Base-by-base conservation (phyloP, 2,113 vertebrate species). In the Ramphastos sulfuratus region DNA sequence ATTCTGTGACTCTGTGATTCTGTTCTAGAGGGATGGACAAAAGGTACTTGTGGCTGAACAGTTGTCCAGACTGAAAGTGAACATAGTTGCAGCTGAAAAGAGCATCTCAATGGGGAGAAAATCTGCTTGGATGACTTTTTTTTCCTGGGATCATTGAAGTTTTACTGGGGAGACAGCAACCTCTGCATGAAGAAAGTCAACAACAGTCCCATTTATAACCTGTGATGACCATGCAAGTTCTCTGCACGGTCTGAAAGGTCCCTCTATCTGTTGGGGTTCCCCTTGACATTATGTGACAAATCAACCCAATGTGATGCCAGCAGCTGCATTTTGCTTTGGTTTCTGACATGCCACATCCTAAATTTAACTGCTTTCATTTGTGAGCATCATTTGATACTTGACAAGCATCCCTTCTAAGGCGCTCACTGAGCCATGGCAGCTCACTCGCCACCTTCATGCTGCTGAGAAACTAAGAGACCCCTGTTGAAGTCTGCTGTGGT, bases 321-420 rank as follows among this genome's bases (percentile, higher is more conserved):
- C 16, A 90, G 77, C 65, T 83, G 77, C 70, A 61, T 91, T 96
- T 96, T 94, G 83, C 65, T 87, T 75, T 74, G 87, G 37, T 66
- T 95, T 92, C 73, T 96, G 93, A 88, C 93, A 59, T 33, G 55
- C 66, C 90, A 94, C 90, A 91, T 96, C 92, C 91, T 96, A 91
- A 82, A 94, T 78, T 82, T 94, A 95, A 95, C 96, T 95, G 85
- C 87, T 90, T 70, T 95, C 85, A 95, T 95, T 96, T 94, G 91
- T 95, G 89, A 95, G 65, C 70, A 81, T 91, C 91, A 96, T 91
- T 94, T 93, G 86, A 76, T 58, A 56, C 73, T 48, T 83, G 65
- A 93, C 92, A 94, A 93, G 58, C 58, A 75, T 81, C 74, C 80
- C 85, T 96, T 95, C 93, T 88, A 80, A 91, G 92, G 93, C 24